These are phyloP conservation scores for Drosophila nigritarsus DNA, from an alignment of 2,888 invertebrate species.

Conservation along the genomic window DNA sequence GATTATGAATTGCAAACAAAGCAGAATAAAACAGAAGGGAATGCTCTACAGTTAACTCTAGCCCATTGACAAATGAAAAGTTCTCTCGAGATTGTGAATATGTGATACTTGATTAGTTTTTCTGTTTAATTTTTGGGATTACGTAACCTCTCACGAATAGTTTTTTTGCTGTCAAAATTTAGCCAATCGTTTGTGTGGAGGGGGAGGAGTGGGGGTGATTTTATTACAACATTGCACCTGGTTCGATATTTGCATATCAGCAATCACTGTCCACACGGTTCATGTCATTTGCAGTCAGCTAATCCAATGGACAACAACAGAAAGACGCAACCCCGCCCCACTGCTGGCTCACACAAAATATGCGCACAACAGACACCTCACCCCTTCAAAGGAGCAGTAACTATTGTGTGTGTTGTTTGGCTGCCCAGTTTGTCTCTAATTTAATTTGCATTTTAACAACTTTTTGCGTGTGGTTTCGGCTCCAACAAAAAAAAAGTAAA, in stretches of 20 bases:
- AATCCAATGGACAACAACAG: slow-evolving; percentile 52
- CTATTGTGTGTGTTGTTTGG: slow-evolving; percentile 40
- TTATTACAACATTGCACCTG: slow-evolving; percentile 41
- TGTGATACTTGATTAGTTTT: neutral
- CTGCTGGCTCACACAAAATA: slow-evolving; percentile 25
- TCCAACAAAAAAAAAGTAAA: slow-evolving; percentile 26
- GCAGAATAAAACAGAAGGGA: neutral
- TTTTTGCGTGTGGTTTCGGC: slow-evolving; percentile 77
- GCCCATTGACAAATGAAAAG: neutral
- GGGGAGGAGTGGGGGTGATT: neutral
- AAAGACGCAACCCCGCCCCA: slow-evolving; percentile 51
- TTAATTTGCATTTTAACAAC: slow-evolving; percentile 83
- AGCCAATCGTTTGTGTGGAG: neutral
- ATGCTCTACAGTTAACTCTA: neutral
- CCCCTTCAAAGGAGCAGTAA: slow-evolving; percentile 32
- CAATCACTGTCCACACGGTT: slow-evolving; percentile 58
- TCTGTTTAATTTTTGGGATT: slow-evolving; percentile 14
- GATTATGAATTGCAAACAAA: too few species aligned
- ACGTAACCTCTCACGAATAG: slow-evolving; percentile 33
- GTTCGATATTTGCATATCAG: slow-evolving; percentile 60
- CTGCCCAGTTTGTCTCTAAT: slow-evolving; percentile 77
- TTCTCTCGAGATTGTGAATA: neutral
- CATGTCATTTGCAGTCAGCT: slow-evolving; percentile 66
- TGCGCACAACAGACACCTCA: slow-evolving; percentile 27
- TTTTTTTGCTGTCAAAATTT: slow-evolving; percentile 41